These are phyloP conservation scores for Platalea minor DNA, from an alignment of 2,797 vertebrate genomes.

Conservation along the genomic window DNA sequence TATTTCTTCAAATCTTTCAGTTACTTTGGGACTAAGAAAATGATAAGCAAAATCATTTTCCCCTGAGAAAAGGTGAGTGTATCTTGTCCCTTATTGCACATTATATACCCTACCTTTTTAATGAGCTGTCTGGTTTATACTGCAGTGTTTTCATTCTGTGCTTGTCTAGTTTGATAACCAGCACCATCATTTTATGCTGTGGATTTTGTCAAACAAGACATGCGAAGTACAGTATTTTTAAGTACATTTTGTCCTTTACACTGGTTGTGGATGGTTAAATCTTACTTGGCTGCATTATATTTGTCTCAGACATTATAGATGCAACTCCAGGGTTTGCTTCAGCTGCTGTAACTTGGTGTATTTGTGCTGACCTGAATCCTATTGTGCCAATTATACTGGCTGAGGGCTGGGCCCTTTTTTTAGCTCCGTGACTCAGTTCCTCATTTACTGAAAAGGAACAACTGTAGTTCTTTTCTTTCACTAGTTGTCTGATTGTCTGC, in stretches of 20 bases:
- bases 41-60: neutral
- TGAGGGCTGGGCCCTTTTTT: constrained; percentile 6
- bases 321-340: neutral
- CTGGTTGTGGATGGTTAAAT: neutral
- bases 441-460: constrained; percentile 22
- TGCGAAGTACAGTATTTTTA: neutral
- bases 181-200: neutral
- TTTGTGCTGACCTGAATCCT: constrained; percentile 27
- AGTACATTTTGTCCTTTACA: neutral
- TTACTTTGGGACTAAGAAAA: neutral
- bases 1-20: neutral
- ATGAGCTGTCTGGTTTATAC: neutral
- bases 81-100: neutral
- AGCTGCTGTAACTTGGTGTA: neutral
- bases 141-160: neutral
- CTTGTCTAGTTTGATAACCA: neutral
- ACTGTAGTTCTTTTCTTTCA: neutral
- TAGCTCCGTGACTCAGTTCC: neutral
- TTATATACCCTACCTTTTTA: neutral
- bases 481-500: constrained; percentile 4
- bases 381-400: neutral
- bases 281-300: neutral
- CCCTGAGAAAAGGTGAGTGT: neutral
- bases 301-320: neutral
- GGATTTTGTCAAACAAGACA: constrained; percentile 3